Percentiles rank a stretch among this genome's conserved stretches.
Conservation (phyloP, 2,888 invertebrate genomes). For the Nomada ferruginata region DNA sequence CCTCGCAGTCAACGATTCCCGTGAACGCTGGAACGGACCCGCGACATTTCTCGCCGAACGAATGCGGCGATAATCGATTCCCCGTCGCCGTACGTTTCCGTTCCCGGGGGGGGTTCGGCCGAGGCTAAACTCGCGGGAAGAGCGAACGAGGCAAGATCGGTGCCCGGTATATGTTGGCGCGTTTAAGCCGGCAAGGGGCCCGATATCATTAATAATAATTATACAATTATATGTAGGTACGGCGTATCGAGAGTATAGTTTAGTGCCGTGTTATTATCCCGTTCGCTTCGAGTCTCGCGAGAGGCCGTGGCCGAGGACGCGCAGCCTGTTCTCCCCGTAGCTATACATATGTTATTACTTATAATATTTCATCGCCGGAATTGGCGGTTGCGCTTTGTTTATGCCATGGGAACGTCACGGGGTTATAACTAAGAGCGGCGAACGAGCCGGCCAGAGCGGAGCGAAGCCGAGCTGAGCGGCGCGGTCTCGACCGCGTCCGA, state of each 20-base stretch:
- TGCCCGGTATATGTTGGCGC: constrained; percentile 67
- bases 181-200: constrained; percentile 80
- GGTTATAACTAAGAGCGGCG: constrained; percentile 78
- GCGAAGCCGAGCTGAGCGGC: constrained; percentile 19
- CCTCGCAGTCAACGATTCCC: too few species aligned
- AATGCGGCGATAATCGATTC: too few species aligned
- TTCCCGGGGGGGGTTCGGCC: not conserved
- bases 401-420: constrained; percentile 83
- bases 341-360: constrained; percentile 83
- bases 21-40: too few species aligned
- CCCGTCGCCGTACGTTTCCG: not conserved
- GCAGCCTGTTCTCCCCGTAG: constrained; percentile 63
- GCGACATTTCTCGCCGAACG: too few species aligned
- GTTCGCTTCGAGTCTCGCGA: constrained; percentile 77
- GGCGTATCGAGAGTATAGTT: constrained; percentile 82
- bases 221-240: constrained; percentile 84
- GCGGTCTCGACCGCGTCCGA: not conserved
- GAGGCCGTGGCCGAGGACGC: constrained; percentile 63
- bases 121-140: not conserved
- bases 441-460: constrained; percentile 56
- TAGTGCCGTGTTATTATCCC: constrained; percentile 84
- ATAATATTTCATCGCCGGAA: constrained; percentile 84
- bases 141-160: too few species aligned
- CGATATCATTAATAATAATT: constrained; percentile 85
- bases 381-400: constrained; percentile 84